Conservation (phyloP, 1,140 invertebrate species). For the Penaeus chinensis region DNA sequence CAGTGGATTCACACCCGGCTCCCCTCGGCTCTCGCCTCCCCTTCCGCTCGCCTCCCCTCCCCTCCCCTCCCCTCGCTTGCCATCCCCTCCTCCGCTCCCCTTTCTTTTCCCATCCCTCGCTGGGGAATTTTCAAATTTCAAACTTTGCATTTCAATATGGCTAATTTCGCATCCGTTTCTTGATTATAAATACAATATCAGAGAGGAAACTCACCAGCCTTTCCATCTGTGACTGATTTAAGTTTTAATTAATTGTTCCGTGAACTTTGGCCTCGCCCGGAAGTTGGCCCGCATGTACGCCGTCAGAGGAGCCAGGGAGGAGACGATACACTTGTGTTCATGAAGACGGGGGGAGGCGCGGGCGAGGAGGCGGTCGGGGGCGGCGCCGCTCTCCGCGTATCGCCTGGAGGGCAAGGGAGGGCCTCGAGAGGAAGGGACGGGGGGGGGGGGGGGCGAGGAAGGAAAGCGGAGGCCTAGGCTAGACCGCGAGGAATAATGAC, state of each 20-base stretch:
- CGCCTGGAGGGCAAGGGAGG: no score
- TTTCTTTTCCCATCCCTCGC: background rate
- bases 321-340: background rate
- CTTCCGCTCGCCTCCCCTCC: conserved; percentile 8
- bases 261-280: conserved; percentile 20
- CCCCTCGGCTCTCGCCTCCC: background rate
- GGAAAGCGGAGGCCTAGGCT: background rate
- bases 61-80: background rate
- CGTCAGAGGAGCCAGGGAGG: background rate
- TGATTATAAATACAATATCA: conserved; percentile 59
- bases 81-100: background rate
- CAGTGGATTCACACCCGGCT: background rate
- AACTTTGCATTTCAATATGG: conserved; percentile 55
- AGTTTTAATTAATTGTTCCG: conserved; percentile 61
- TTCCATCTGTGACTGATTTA: conserved; percentile 61
- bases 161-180: conserved; percentile 34
- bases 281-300: no score
- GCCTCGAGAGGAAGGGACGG: background rate
- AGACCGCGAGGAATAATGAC: background rate
- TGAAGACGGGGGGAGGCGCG: background rate
- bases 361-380: background rate
- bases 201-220: conserved; percentile 46
- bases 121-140: conserved; percentile 20
- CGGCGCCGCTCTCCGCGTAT: background rate
- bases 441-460: background rate